Base-by-base conservation (phyloP, 2,797 vertebrate genomes). In the Sciurus carolinensis region DNA sequence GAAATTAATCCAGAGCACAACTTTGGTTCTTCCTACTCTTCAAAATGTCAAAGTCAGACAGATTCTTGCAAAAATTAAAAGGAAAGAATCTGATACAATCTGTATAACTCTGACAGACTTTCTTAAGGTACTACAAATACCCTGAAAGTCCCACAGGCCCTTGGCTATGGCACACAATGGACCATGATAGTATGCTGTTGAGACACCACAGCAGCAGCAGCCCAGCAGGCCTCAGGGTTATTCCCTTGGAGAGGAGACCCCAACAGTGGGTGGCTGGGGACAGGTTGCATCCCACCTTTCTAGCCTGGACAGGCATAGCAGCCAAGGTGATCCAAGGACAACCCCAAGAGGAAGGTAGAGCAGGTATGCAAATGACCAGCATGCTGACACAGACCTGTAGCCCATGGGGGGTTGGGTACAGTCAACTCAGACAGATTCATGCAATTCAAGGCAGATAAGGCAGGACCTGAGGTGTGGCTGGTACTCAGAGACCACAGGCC, bases 1-100 rank as follows among this genome's bases (percentile, higher is more conserved):
- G 95, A 97, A 97, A 95, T 92, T 71, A 92, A 97, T 1, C 97
- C 93, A 89, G 86, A 72, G 64, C 81, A 97, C 89, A 96, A 92
- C 72, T 64, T 81, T 64, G 26, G 17, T 50, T 79, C 91, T 66
- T 89, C 95, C 96, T 87, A 87, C 83, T 93, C 95, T 96, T 97
- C 57, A 1, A 97, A 96, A 95, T 88, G 90, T 95, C 86, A 97
- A 93, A 89, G 52, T 26, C 2, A 97, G 92, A 79, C 67, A 84
- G 66, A 87, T 69, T 96, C 39, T 30, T 96, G 95, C 62, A 82
- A 92, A 87, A 91, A 84, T 72, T 76, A 95, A 95, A 83, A 96
- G 95, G 91, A 83, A 87, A 89, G 57, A 94, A 81, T 28, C 59
- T 66, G 91, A 87, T 64, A 95, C 24, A 79, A 84, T 28, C 44